phyloP scores from a whole-genome alignment of 2,888 invertebrate genomes.

The Hyposoter didymator region DNA sequence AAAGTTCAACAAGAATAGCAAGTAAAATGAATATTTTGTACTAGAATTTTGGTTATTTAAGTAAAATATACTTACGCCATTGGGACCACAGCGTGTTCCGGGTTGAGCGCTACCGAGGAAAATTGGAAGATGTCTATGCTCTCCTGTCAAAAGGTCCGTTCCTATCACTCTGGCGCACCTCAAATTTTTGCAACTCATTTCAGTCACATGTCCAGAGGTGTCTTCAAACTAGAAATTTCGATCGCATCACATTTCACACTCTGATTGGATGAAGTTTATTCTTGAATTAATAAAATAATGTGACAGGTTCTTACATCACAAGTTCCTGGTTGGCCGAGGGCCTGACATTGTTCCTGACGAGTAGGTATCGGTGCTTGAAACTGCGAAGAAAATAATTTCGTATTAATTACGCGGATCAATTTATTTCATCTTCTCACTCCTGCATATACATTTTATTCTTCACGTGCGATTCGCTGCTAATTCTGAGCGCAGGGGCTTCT shows the following conservation, averaged over 20 bases:
- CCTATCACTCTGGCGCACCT: not conserved
- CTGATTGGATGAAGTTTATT: not conserved
- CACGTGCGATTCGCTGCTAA: too few species aligned
- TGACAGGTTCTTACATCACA: not conserved
- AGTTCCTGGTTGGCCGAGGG: not conserved
- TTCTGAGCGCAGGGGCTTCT: too few species aligned
- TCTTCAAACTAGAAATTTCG: not conserved
- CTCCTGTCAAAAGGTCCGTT: too few species aligned
- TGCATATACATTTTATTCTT: too few species aligned
- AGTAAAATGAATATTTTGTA: not conserved
- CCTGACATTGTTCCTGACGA: not conserved
- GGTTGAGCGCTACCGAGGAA: not conserved
- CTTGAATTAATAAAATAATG: not conserved
- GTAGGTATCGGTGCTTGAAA: not conserved
- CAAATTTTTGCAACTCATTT: not conserved
- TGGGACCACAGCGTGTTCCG: slow-evolving; percentile 4
- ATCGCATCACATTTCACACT: not conserved
- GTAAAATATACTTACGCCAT: not conserved
- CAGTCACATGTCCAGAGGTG: too few species aligned
- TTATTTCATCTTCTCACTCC: not conserved
- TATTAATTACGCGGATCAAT: not conserved
- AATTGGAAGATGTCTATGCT: not conserved
- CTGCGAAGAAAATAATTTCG: not conserved
- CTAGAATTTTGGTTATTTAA: too few species aligned
- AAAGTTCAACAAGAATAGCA: not conserved